A percentile compares a stretch with the other conserved stretches of the same genome.
Conservation (phyloP, 2,113 vertebrate species). For the Chloropsis hardwickii region DNA sequence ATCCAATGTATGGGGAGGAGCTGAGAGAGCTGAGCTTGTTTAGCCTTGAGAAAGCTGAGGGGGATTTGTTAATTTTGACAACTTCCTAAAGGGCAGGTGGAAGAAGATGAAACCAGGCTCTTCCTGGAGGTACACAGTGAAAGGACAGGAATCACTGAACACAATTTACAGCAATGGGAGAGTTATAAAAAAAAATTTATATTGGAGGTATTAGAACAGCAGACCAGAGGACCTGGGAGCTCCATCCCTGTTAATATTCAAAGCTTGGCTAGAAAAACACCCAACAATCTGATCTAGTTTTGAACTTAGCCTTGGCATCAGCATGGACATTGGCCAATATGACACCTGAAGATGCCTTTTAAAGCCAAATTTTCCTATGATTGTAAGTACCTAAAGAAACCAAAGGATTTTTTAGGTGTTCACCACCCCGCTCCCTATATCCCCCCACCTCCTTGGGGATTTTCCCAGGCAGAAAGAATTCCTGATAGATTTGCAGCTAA, state of each 20-base stretch:
- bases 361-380: not conserved
- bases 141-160: not conserved
- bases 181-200: not conserved
- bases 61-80: not conserved
- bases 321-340: accelerated
- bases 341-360: not conserved
- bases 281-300: not conserved
- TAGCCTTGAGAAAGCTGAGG: not conserved
- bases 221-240: not conserved
- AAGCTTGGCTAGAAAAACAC: not conserved
- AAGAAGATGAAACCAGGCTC: not conserved
- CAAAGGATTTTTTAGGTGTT: not conserved
- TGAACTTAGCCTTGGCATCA: not conserved
- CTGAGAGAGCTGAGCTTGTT: not conserved
- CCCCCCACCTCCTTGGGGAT: accelerated
- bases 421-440: accelerated
- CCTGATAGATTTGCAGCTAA: not conserved
- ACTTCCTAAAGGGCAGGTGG: not conserved
- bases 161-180: not conserved
- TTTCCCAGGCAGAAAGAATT: not conserved
- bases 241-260: not conserved
- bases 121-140: not conserved
- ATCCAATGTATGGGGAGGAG: not conserved
- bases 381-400: not conserved
- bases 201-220: not conserved